These are phyloP conservation scores for Oreotragus oreotragus DNA, from an alignment of 2,113 vertebrate genomes.

Conservation along the genomic window DNA sequence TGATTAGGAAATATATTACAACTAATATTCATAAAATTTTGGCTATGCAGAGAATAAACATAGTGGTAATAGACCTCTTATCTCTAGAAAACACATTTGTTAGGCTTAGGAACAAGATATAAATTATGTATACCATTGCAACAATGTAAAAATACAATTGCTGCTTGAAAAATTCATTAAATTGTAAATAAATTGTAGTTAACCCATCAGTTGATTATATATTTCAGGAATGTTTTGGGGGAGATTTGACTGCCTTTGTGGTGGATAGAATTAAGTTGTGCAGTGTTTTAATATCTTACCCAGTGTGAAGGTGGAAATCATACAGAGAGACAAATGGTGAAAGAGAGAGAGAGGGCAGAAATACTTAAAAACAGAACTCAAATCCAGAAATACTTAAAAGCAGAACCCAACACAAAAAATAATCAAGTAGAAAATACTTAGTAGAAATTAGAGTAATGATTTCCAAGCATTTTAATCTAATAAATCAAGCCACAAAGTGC, in stretches of 20 bases:
- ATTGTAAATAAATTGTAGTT: slow-evolving; percentile 79
- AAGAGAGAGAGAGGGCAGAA: background rate
- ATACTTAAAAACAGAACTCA: background rate
- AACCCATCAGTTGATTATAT: slow-evolving; percentile 73
- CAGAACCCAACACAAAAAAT: background rate
- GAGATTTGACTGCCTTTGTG: slow-evolving; percentile 38
- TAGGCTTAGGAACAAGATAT: slow-evolving; percentile 82
- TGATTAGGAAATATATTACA: slow-evolving; percentile 67
- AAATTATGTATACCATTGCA: slow-evolving; percentile 83
- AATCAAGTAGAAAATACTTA: background rate
- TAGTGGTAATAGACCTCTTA: slow-evolving; percentile 80
- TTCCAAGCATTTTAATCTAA: background rate
- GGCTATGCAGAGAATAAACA: slow-evolving; percentile 70
- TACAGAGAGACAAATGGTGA: accelerated
- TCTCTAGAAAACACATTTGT: slow-evolving; percentile 84
- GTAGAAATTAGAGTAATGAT: background rate
- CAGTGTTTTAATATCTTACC: background rate
- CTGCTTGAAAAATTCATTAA: slow-evolving; percentile 79
- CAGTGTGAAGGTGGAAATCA: background rate
- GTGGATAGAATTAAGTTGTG: slow-evolving; percentile 6
- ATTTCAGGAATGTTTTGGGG: slow-evolving; percentile 47
- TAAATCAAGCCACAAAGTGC: background rate
- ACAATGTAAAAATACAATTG: slow-evolving; percentile 78
- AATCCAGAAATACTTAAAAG: background rate
- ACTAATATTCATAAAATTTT: slow-evolving; percentile 77